These are phyloP conservation scores for Psilanteris sp. DNA, from an alignment of 1,140 invertebrate genomes.

Conservation along the genomic window DNA sequence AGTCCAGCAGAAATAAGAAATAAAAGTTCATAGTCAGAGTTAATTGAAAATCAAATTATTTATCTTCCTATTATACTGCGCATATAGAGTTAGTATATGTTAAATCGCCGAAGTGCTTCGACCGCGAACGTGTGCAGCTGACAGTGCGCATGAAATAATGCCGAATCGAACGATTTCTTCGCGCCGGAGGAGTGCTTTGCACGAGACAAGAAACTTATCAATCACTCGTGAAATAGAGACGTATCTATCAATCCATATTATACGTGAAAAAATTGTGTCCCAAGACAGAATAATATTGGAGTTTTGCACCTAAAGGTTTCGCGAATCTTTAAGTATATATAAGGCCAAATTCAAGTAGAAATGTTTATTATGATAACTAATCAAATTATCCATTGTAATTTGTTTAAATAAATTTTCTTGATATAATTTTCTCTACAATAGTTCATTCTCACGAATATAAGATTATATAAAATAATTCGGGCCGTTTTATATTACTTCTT, in stretches of 20 bases:
- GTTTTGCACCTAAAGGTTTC: too few relatives aligned
- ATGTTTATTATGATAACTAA: too few relatives aligned
- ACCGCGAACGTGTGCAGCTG: conserved; percentile 14
- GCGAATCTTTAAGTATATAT: too few relatives aligned
- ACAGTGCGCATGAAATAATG: conserved; percentile 33
- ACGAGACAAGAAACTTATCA: conserved; percentile 30
- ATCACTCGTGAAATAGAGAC: conserved; percentile 21
- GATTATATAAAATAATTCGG: too few relatives aligned
- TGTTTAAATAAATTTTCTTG: too few relatives aligned
- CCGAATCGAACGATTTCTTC: conserved; percentile 23
- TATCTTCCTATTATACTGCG: conserved; percentile 48
- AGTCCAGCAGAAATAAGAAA: too few relatives aligned
- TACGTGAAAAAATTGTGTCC: conserved; percentile 18
- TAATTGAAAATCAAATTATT: conserved; percentile 71
- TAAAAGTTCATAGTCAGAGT: conserved; percentile 54
- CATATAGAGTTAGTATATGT: conserved; percentile 29
- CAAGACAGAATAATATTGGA: not conserved
- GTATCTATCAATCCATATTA: conserved; percentile 11
- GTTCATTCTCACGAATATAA: too few relatives aligned
- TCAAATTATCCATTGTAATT: too few relatives aligned
- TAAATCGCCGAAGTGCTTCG: conserved; percentile 6
- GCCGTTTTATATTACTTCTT: too few relatives aligned
- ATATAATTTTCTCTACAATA: too few relatives aligned
- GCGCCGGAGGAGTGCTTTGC: not conserved
- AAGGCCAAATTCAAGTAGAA: too few relatives aligned